Evolutionary conservation across 1,140 invertebrate species (phyloP).

Genomic region (Laodelphax striatellus): DNA sequence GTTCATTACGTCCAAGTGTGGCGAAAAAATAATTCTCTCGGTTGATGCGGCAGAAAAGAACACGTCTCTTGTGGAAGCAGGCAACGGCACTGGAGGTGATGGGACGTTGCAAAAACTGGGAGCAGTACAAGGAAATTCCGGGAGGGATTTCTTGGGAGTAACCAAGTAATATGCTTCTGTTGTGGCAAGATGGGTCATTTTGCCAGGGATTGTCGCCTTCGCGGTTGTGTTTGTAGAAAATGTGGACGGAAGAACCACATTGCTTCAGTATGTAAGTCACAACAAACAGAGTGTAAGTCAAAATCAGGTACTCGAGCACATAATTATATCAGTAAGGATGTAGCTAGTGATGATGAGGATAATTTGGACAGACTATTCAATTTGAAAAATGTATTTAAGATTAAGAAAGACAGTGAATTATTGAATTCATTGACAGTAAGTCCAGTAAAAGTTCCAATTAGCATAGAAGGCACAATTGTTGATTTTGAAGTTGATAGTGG

Average conservation of each 20-base stretch:
- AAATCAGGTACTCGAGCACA: background rate
- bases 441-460: background rate
- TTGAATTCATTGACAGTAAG: background rate
- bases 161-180: background rate
- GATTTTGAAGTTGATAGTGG: constrained; percentile 1
- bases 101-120: too few species aligned
- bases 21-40: too few species aligned
- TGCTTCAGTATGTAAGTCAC: too few species aligned
- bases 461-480: background rate
- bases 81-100: too few species aligned
- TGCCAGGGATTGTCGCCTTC: background rate
- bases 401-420: background rate
- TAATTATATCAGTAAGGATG: background rate
- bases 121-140: too few species aligned
- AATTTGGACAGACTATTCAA: background rate
- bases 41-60: too few species aligned
- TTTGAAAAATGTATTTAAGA: background rate
- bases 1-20: too few species aligned
- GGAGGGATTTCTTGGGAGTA: background rate
- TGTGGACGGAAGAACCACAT: too few species aligned
- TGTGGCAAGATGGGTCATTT: background rate
- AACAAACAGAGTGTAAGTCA: too few species aligned
- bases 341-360: background rate
- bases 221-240: too few species aligned
- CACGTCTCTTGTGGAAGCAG: too few species aligned